phyloP scores from a whole-genome alignment of 2,113 vertebrate genomes.

The Sturnira hondurensis region DNA sequence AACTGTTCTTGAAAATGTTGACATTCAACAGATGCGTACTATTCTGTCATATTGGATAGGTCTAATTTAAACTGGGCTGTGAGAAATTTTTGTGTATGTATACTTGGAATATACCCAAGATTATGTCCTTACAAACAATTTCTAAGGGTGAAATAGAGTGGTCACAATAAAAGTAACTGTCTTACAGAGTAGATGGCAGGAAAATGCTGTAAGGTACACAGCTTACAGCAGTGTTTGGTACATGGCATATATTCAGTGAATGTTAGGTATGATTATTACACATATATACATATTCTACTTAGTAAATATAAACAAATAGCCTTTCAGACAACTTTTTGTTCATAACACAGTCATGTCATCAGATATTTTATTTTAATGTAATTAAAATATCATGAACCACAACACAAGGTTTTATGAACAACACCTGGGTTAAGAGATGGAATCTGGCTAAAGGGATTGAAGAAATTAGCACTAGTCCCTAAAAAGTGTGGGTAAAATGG shows the following conservation, averaged over 20 bases:
- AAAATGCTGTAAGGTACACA: not conserved
- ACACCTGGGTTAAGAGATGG: not conserved
- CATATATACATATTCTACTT: not conserved
- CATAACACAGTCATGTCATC: not conserved
- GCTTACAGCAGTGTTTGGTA: not conserved
- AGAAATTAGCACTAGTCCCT: not conserved
- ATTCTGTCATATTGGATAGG: not conserved
- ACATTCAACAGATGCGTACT: not conserved
- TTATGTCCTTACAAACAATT: not conserved
- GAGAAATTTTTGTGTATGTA: not conserved
- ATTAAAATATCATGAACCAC: not conserved
- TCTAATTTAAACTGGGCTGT: not conserved
- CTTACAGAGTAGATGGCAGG: not conserved
- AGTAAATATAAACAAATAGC: not conserved
- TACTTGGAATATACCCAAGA: not conserved
- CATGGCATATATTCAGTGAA: not conserved
- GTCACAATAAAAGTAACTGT: not conserved
- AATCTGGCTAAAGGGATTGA: not conserved
- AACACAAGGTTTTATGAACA: not conserved
- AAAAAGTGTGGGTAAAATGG: not conserved
- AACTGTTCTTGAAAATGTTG: not conserved
- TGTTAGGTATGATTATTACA: not conserved
- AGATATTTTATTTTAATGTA: conserved; percentile 8
- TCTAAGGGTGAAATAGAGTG: not conserved
- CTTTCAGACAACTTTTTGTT: conserved; percentile 3